Evolutionary conservation across 2,797 vertebrate species (phyloP).

Genomic region (Sebastes paucispinis): DNA sequence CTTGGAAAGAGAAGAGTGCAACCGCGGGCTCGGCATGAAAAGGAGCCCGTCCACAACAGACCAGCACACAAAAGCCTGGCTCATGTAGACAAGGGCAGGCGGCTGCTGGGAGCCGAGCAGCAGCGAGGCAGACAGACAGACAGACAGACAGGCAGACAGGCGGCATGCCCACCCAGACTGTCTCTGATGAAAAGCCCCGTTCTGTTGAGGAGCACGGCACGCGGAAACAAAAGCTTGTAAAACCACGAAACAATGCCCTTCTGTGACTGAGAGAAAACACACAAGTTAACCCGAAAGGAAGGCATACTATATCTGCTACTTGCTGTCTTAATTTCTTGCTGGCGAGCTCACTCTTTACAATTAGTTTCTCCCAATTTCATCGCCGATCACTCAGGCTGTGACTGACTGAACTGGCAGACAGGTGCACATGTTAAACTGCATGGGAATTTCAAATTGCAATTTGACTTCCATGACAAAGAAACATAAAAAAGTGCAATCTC

Average conservation of each 20-base stretch:
- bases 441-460: not conserved
- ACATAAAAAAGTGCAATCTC: not conserved
- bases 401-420: conserved; percentile 2
- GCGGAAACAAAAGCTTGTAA: conserved; percentile 69
- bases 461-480: conserved; percentile 23
- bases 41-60: conserved; percentile 58
- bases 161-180: conserved; percentile 74
- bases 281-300: not conserved
- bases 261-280: conserved; percentile 29
- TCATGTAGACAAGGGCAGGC: conserved; percentile 64
- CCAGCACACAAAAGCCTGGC: conserved; percentile 70
- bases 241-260: conserved; percentile 54
- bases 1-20: conserved; percentile 42
- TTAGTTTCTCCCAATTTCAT: not conserved
- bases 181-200: conserved; percentile 59
- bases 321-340: not conserved
- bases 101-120: conserved; percentile 69
- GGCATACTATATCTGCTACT: not conserved
- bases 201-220: conserved; percentile 49
- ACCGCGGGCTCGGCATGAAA: conserved; percentile 50
- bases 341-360: not conserved
- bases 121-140: conserved; percentile 42
- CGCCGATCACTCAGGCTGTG: conserved; percentile 9
- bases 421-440: conserved; percentile 23
- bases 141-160: conserved; percentile 25